Evolutionary conservation across 2,113 vertebrate genomes (phyloP), one percentile per base, ranked within the genome.

Genomic region (Seriola aureovittata): DNA sequence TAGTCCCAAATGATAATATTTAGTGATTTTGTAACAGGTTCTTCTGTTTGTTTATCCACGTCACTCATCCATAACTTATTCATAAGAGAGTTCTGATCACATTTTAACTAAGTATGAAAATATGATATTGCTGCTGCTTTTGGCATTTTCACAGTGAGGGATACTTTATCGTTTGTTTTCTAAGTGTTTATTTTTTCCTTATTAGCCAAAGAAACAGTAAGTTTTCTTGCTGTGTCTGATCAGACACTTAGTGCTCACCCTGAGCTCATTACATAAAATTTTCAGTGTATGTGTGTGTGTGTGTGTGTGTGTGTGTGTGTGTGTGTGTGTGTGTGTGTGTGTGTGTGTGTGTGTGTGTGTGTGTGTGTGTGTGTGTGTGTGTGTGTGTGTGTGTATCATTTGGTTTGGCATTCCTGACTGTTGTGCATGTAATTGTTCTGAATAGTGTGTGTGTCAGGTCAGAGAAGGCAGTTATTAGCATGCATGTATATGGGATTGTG

Each of bases 401-500:
- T 68, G 52, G n/a, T 42, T 77, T 29, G 36, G 52, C 29, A 19
- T 59, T 11, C 11, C 57, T 55, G 17, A 84, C 63, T 80, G 75
- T 66, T 34, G 25, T 58, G 25, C n/a, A 69, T 52, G 29, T 50
- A 74, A 46, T 84, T 77, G 64, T 72, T 85, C 71, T 16, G 62
- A 50, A 14, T 19, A 9, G 63, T 54, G 42, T 44, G 54, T 57
- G 46, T 75, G 16, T 55, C 40, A 42, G 67, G 75, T 73, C 52
- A 25, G n/a, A 67, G 57, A 73, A 67, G 67, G 21, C 32, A 29
- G 64, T 52, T 82, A 67, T 77, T 77, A 74, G 1, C 74, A 44
- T 82, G 75, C 62, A 75, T 85, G 73, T 58, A 69, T 84, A 65
- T 74, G 40, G 46, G 64, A 75, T 80, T 84, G 78, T 70, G 16